Percentiles rank a stretch among this genome's conserved stretches.
phyloP scores from a whole-genome alignment of 2,797 vertebrate genomes.

The Aplochiton taeniatus region DNA sequence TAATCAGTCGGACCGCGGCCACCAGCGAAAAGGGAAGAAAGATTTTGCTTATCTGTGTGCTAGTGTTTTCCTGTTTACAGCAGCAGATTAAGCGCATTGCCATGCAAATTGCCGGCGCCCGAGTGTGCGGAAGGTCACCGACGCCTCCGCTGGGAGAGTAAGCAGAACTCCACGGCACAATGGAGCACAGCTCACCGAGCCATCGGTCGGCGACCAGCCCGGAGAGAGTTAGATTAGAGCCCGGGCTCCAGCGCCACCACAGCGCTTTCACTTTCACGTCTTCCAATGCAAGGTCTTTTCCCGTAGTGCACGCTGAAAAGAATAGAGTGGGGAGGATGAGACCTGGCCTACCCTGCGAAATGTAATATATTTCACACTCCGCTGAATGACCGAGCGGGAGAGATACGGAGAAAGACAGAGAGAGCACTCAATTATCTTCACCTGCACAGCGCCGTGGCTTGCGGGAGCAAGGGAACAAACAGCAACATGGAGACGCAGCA shows the following conservation, averaged over 20 bases:
- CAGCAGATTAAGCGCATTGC: constrained; percentile 58
- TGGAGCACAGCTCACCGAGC: constrained; percentile 37
- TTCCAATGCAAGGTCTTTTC: too few species aligned
- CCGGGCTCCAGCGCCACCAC: not conserved
- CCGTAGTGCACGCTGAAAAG: too few species aligned
- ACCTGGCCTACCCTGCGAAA: constrained; percentile 15
- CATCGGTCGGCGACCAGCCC: constrained; percentile 19
- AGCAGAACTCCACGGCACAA: constrained; percentile 32
- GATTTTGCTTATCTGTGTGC: constrained; percentile 65
- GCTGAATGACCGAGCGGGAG: constrained; percentile 22
- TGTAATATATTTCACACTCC: constrained; percentile 22
- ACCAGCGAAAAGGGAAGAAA: constrained; percentile 49
- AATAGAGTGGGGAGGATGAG: constrained; percentile 14
- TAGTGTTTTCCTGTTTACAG: constrained; percentile 53
- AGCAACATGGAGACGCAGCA: not conserved
- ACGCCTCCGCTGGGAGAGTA: constrained; percentile 39
- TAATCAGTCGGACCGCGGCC: constrained; percentile 56
- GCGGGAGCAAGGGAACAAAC: not conserved
- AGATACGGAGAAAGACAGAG: constrained; percentile 13
- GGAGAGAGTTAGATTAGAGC: not conserved
- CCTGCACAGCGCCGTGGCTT: constrained; percentile 25
- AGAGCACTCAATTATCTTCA: constrained; percentile 26
- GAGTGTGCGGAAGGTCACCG: constrained; percentile 53
- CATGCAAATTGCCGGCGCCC: constrained; percentile 57
- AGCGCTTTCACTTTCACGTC: too few species aligned